These are phyloP conservation scores for Enhydra lutris DNA, from an alignment of 2,113 vertebrate genomes.

Conservation along the genomic window DNA sequence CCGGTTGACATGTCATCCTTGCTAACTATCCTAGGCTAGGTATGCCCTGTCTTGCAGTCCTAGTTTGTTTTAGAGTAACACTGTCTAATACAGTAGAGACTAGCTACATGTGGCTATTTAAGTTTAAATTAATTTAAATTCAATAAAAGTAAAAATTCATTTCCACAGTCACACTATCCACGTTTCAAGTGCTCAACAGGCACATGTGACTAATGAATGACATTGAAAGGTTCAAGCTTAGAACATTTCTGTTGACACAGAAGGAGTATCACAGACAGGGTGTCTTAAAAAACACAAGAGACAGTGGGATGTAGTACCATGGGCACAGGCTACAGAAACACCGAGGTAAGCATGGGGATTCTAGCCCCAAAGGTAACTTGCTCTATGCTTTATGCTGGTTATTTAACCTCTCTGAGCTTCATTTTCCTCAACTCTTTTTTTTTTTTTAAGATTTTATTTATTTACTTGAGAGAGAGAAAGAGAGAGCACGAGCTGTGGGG, in stretches of 20 bases:
- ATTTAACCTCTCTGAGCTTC: background rate
- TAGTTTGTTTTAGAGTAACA: background rate
- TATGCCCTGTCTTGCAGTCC: background rate
- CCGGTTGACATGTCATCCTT: background rate
- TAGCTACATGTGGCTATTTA: background rate
- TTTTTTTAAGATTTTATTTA: background rate
- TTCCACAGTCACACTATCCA: background rate
- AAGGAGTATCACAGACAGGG: fast-evolving
- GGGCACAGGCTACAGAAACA: background rate
- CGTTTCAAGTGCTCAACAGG: background rate
- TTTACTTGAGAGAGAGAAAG: background rate
- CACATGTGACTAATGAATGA: background rate
- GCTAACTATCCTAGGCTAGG: background rate
- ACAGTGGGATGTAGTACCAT: fast-evolving
- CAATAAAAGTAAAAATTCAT: background rate
- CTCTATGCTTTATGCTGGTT: background rate
- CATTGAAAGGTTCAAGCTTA: background rate
- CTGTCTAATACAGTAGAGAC: background rate
- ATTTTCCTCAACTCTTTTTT: background rate
- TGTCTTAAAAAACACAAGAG: background rate
- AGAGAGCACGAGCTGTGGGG: background rate
- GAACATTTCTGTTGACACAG: background rate
- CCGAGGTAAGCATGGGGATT: fast-evolving
- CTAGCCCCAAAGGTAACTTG: background rate
- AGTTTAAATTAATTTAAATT: background rate